Conservation (phyloP, 1,140 invertebrate genomes). For the Zophobas morio region DNA sequence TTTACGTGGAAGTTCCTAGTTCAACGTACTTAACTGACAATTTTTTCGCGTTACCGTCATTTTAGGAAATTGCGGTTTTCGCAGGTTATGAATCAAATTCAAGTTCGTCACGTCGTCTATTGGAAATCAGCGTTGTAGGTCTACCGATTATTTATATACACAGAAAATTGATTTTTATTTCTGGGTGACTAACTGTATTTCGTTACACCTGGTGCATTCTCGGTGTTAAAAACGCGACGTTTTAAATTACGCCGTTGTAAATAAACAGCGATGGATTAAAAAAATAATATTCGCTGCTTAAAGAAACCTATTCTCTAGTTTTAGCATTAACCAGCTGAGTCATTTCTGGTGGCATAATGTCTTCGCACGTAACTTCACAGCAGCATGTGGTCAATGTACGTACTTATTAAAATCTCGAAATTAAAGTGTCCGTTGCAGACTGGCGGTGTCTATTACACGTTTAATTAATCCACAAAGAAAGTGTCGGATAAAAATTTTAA, state of each 20-base stretch:
- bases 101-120: conserved; percentile 7
- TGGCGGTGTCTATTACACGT: background rate
- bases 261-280: too few relatives aligned
- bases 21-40: background rate
- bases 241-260: too few relatives aligned
- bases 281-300: too few relatives aligned
- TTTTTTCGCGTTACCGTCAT: background rate
- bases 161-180: conserved; percentile 17
- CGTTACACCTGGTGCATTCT: conserved; percentile 9
- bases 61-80: conserved; percentile 1
- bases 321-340: too few relatives aligned
- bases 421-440: background rate
- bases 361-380: background rate
- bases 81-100: background rate
- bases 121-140: background rate
- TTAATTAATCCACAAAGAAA: background rate
- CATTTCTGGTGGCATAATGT: background rate
- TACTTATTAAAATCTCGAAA: background rate
- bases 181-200: conserved; percentile 8
- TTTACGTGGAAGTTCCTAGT: background rate
- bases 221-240: background rate
- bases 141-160: background rate
- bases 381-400: background rate
- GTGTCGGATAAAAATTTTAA: background rate
- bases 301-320: too few relatives aligned